Base-by-base conservation (phyloP, 1,140 invertebrate genomes). In the Drosophila subpulchrella region DNA sequence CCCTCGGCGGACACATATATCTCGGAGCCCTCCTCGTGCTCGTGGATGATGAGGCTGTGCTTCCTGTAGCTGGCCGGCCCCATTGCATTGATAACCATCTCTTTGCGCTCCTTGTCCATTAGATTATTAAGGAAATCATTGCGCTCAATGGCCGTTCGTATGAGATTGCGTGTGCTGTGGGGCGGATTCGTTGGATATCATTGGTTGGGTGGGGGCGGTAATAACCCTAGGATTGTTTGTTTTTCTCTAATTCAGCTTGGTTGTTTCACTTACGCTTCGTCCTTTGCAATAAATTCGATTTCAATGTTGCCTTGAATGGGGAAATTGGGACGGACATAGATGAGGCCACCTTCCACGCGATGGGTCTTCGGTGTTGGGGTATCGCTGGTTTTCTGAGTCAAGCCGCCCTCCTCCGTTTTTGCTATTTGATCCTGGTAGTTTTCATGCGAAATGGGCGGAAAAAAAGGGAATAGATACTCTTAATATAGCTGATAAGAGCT, bases 51-150 rank as follows among this genome's bases (percentile, higher is more conserved):
- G 76, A 96, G 95, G 71, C 95, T 96, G 38, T 95, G 95, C 34
- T 95, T 94, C 6, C 94, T 91, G 84, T 96, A 97, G 68, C 96
- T 94, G 83, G 97, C 95, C 0, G 96, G 95, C 86, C 96, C 96
- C 97, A 98, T 98, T 13, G 97, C 97, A 83, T 98, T 96, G 5
- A 98, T 96, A n/a, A 98, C 96, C 78, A 96, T 95, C 42, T 94
- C 93, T 39, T 97, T 93, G 91, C 98, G 96, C 44, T 95, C 95
- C 12, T 96, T 94, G 75, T 98, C 97, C 95, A 95, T 94, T 70
- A 99, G 93, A 92, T 99, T 98, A 82, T 96, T 96, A 72, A 99
- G 94, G 92, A 99, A 99, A 91, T 98, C 97, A 92, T 99, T 99
- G 48, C 96, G 96, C 90, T 96, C 94, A 53, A 99, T 92, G 30